These are phyloP conservation scores for Eupithecia tripunctaria DNA, from an alignment of 2,888 invertebrate genomes.

Conservation along the genomic window DNA sequence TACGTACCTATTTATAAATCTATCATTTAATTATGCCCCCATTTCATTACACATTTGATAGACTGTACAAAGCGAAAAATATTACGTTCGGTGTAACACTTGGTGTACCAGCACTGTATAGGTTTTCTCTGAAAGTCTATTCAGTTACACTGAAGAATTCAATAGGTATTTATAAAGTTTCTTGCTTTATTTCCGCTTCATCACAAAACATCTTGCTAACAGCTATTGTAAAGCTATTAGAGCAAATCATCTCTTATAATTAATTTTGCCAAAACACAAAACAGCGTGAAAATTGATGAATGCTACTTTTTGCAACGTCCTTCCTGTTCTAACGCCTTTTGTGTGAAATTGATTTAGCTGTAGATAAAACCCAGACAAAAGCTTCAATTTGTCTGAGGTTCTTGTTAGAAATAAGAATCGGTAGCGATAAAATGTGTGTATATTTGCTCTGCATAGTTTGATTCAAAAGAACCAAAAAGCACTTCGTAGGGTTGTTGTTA, in stretches of 20 bases:
- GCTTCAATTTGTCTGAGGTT: constrained; percentile 43
- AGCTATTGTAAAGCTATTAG: constrained; percentile 19
- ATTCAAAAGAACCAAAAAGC: background rate
- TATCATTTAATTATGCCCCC: too few species aligned
- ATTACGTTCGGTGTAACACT: too few species aligned
- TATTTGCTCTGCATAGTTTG: background rate
- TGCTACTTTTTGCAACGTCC: constrained; percentile 40
- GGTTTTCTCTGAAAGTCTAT: background rate
- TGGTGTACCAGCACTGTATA: background rate
- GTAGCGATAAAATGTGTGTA: constrained; percentile 12
- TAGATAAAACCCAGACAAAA: constrained; percentile 52
- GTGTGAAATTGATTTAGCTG: constrained; percentile 60
- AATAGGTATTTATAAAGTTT: background rate
- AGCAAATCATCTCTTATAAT: constrained; percentile 30
- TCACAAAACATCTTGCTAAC: constrained; percentile 22
- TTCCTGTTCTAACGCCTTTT: constrained; percentile 65
- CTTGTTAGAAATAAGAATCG: too few species aligned
- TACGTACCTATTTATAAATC: too few species aligned
- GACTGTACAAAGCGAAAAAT: too few species aligned
- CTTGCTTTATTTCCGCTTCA: background rate
- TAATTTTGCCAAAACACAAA: constrained; percentile 38
- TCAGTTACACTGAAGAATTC: background rate
- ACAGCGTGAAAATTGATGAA: constrained; percentile 43
- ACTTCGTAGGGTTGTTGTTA: background rate
- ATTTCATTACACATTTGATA: too few species aligned